Evolutionary conservation across 2,888 invertebrate genomes (phyloP), one percentile per base, ranked within the genome.

Genomic region (Melanophora roralis): DNA sequence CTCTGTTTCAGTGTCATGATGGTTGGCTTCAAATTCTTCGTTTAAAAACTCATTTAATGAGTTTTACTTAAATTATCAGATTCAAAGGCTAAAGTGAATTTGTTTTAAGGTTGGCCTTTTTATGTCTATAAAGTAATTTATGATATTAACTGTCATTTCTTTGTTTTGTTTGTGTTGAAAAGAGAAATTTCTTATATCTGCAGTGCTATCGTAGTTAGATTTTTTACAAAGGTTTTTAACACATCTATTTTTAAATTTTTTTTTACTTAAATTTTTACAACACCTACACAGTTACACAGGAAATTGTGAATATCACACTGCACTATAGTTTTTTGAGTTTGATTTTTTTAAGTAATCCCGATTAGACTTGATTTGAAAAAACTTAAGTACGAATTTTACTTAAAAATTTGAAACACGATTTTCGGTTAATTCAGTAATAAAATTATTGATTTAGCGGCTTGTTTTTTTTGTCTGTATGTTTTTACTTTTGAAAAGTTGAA

Each of bases 11-110:
- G 36, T 47, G 55, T 55, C 65, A 65, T 59, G 40, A 11, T 27
- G 27, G 27, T 64, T 45, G 36, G 4, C 40, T 51, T 40, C 2
- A 74, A 23, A 21, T 36, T 23, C 6, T 27, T 55, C 65, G 62
- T 67, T 43, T n/a, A 57, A 65, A 65, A 59, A 65, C 38, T 23
- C 74, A 74, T 59, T 67, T 59, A 67, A 59, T 67, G 16, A 8
- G 21, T 57, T 67, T 23, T 43, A 27, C 21, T 45, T 51, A 34
- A 43, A 36, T 14, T 8, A 74, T 27, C 43, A 72, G 59, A 59
- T 73, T 65, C 47, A 59, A 65, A 51, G 65, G 40, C 34, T 53
- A 67, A 32, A 74, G 43, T 9, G 19, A 21, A 57, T 57, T 47
- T 19, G 47, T 49, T 65, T 38, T 34, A n/a, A 49, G 59, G 65